Base-by-base conservation (phyloP, 2,888 invertebrate genomes). In the Aspidapion aeneum region DNA sequence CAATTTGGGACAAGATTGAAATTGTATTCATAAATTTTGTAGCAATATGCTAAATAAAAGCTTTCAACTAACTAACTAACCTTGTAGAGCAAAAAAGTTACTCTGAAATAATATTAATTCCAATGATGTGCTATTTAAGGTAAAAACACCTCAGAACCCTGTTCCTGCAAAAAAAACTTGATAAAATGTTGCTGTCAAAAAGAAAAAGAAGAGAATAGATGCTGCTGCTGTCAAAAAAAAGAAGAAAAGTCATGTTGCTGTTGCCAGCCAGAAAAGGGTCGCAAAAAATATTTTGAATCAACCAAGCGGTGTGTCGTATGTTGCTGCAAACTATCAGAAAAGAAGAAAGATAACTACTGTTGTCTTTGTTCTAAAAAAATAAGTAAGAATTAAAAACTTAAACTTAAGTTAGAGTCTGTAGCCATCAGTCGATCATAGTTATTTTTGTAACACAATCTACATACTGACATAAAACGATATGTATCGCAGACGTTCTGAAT, bases 251-350 rank as follows among this genome's bases (percentile, higher is more conserved):
- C 18, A 49, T 55, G 63, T 35, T 65, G 58, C 50, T 35, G 35
- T 18, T 61, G 57, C 50, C 22, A 22, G 50, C 20, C 63, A 18
- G 18, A 1, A n/a, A 19, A 56, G 18, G 63, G 60, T 17, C 48
- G 49, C 9, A 22, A 21, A 16, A 58, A n/a, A n/a, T 62, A 58
- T 21, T 58, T 62, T 1, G 62, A 62, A 51, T 62, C 62, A 17
- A 19, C 21, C 19, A 63, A 59, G 19, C 55, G 52, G 19, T 63
- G 63, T 17, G 16, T 19, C 5, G 59, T 21, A 58, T 55, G 56
- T 18, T 55, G 59, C 48, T 58, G 57, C 19, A 17, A 12, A 20
- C 19, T 55, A 12, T 21, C 55, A 2, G 55, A 21, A n/a, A n/a
- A 62, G 5, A 21, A 54, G 16, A 49, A 20, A 18, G 18, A 12